phyloP scores from a whole-genome alignment of 2,797 vertebrate genomes.

The Pseudochaenichthys georgianus region DNA sequence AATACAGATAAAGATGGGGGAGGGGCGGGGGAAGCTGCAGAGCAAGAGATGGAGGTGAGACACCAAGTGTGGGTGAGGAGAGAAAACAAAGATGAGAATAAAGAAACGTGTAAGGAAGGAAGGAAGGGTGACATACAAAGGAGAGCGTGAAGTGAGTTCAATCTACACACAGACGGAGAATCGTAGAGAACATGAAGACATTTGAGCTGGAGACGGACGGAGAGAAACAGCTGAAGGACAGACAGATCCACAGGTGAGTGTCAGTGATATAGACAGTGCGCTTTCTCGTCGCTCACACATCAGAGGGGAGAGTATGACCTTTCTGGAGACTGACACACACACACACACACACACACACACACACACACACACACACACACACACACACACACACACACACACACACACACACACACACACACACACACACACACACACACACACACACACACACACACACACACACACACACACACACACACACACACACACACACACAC shows the following conservation, averaged over 20 bases:
- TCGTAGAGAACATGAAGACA: not conserved
- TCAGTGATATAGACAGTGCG: not conserved
- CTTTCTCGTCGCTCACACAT: not conserved
- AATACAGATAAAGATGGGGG: slow-evolving; percentile 1
- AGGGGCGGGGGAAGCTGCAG: not conserved
- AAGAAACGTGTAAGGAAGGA: not conserved
- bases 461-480: too few relatives aligned
- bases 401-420: too few relatives aligned
- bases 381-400: too few relatives aligned
- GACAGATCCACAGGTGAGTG: slow-evolving; percentile 5
- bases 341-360: too few relatives aligned
- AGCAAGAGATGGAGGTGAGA: not conserved
- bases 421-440: too few relatives aligned
- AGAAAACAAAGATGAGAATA: not conserved
- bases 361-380: too few relatives aligned
- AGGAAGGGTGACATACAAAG: not conserved
- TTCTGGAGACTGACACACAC: slow-evolving; percentile 4
- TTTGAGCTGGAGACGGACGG: not conserved
- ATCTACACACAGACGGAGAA: not conserved
- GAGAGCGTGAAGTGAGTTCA: not conserved
- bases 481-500: too few relatives aligned
- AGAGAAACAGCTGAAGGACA: not conserved
- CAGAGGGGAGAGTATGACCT: slow-evolving; percentile 16
- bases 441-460: too few relatives aligned
- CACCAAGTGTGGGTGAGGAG: not conserved